These are phyloP conservation scores for Nesometra sesokonis DNA, from an alignment of 35 echinoderm and acorn worm genomes.

Conservation along the genomic window DNA sequence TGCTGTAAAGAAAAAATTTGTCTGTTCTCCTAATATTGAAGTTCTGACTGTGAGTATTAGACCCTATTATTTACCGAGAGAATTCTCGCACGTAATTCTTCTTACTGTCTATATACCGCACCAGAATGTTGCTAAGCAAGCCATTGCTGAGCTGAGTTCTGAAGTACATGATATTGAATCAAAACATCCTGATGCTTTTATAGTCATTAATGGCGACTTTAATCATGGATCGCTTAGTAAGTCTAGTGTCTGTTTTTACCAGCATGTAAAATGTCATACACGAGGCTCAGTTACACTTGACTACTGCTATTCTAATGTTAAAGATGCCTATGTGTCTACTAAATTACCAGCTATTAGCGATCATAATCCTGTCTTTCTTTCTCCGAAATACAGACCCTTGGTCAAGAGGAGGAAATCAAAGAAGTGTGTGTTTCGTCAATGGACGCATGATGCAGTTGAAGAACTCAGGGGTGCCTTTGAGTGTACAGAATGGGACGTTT, in stretches of 20 bases:
- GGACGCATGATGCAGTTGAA: neutral
- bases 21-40: constrained; percentile 29
- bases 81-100: constrained; percentile 13
- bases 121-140: neutral
- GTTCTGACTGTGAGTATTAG: constrained; percentile 20
- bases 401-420: neutral
- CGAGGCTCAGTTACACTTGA: neutral
- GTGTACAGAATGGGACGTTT: neutral
- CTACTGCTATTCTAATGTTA: neutral
- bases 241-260: constrained; percentile 6
- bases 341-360: neutral
- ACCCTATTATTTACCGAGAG: constrained; percentile 16
- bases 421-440: neutral
- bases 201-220: constrained; percentile 29
- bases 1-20: neutral
- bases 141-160: too few relatives aligned
- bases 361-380: neutral
- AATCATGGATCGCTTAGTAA: constrained; percentile 19
- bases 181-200: constrained; percentile 14
- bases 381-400: neutral
- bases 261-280: constrained; percentile 24
- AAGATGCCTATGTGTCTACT: neutral
- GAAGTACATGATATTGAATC: neutral
- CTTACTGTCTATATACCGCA: neutral
- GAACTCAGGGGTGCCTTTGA: neutral